Evolutionary conservation across 2,888 invertebrate genomes (phyloP), one percentile per base, ranked within the genome.

Genomic region (Corythucha ciliata): DNA sequence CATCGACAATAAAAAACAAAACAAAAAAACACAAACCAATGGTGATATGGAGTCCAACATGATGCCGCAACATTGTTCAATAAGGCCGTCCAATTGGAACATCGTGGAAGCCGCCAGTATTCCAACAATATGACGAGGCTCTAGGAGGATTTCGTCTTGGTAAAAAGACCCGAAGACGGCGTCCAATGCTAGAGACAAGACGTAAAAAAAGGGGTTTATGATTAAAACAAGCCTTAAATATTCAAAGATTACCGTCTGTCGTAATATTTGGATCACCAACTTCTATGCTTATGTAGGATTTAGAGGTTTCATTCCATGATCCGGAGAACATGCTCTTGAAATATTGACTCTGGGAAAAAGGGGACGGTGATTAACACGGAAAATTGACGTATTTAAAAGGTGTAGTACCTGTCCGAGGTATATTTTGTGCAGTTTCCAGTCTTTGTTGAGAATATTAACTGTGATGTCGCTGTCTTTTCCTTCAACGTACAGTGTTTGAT

Each of bases 271-370:
- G 78, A 72, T 85, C 84, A 3, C 77, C 72, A 45, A 84, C 78
- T 67, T 81, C 77, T 47, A 85, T 80, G 49, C 69, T 71, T 32
- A 86, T 76, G 54, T 76, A 72, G 58, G 75, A 74, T 67, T 80
- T 76, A 42, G 74, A 73, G 0, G 80, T 73, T 68, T 86, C 85
- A 61, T 75, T 73, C 85, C 85, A 86, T 2, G 80, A 76, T 4
- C 85, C 85, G 61, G 78, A 80, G 66, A 85, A 85, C 85, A 86
- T 85, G 62, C 82, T 81, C 10, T 78, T 74, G 67, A 86, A 86
- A 65, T 85, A 85, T 1, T 81, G 80, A 63, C 83, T 83, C 74
- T 77, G 66, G 34, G 69, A 47, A 16, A 34, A 46, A 8, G n/a
- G n/a, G 29, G n/a, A n/a, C n/a, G n/a, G n/a, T n/a, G 10, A 29